Conservation (phyloP, 2,797 vertebrate genomes). For the Enteromius radiatus region DNA sequence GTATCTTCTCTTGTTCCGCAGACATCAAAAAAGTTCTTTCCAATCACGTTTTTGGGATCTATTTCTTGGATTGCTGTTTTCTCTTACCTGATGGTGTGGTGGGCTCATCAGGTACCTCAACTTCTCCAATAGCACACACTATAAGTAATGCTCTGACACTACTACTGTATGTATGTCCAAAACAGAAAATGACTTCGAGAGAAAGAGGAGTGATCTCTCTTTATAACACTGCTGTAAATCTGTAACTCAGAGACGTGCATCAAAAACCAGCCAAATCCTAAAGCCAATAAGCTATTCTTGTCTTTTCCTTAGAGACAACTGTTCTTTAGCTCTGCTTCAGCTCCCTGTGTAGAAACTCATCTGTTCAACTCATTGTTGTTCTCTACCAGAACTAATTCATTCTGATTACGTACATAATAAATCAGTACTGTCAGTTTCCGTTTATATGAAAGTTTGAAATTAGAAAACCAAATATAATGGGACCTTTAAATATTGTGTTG, state of each 20-base stretch:
- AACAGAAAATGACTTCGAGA: neutral
- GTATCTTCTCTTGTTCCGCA: conserved; percentile 64
- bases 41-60: conserved; percentile 90
- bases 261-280: conserved; percentile 53
- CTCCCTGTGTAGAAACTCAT: neutral
- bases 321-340: neutral
- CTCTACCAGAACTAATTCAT: neutral
- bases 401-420: neutral
- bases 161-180: neutral
- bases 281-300: conserved; percentile 59
- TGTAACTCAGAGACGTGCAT: conserved; percentile 11
- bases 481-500: neutral
- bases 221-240: neutral
- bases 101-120: conserved; percentile 88
- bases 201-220: conserved; percentile 19
- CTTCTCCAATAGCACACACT: neutral
- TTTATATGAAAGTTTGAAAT: neutral
- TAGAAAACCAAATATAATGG: too few species aligned
- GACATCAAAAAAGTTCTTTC: conserved; percentile 86
- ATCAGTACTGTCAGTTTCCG: neutral
- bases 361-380: neutral
- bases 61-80: conserved; percentile 94
- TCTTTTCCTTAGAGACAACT: conserved; percentile 29
- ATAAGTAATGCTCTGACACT: neutral
- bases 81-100: conserved; percentile 99